phyloP scores from a whole-genome alignment of 2,888 invertebrate genomes.

The Eurois occulta region DNA sequence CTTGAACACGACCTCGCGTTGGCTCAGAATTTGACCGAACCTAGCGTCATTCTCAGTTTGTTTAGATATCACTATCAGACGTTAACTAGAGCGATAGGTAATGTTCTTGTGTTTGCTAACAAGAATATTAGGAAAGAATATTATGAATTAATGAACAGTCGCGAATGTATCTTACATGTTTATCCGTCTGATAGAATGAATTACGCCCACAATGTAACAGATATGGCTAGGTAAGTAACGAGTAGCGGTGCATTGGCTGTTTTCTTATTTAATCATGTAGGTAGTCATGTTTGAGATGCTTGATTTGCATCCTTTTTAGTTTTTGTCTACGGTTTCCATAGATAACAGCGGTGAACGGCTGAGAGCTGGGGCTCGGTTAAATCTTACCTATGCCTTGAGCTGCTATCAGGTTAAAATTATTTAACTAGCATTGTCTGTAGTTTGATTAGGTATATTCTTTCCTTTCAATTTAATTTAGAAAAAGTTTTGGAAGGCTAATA shows the following conservation, averaged over 20 bases:
- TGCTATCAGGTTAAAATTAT: neutral
- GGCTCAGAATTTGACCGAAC: constrained; percentile 43
- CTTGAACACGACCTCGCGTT: constrained; percentile 53
- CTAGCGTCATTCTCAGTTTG: constrained; percentile 57
- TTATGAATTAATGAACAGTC: constrained; percentile 14
- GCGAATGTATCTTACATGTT: constrained; percentile 16
- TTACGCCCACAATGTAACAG: constrained; percentile 53
- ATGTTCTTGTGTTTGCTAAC: constrained; percentile 47
- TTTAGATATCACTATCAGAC: constrained; percentile 47
- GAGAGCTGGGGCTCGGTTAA: no score
- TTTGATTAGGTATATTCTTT: neutral
- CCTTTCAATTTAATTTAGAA: neutral
- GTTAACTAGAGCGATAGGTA: constrained; percentile 59
- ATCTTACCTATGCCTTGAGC: neutral
- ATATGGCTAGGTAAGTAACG: constrained; percentile 14
- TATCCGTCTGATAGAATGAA: constrained; percentile 32
- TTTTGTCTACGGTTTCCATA: no score
- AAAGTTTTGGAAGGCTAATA: neutral
- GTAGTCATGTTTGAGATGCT: neutral
- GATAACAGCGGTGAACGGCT: no score
- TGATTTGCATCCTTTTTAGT: neutral
- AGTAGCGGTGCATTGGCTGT: constrained; percentile 34
- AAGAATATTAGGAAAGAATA: constrained; percentile 27
- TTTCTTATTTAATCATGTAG: constrained; percentile 15
- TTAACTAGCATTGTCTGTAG: neutral